Conservation (phyloP, 2,797 vertebrate genomes). For the Melanotaenia boesemani region DNA sequence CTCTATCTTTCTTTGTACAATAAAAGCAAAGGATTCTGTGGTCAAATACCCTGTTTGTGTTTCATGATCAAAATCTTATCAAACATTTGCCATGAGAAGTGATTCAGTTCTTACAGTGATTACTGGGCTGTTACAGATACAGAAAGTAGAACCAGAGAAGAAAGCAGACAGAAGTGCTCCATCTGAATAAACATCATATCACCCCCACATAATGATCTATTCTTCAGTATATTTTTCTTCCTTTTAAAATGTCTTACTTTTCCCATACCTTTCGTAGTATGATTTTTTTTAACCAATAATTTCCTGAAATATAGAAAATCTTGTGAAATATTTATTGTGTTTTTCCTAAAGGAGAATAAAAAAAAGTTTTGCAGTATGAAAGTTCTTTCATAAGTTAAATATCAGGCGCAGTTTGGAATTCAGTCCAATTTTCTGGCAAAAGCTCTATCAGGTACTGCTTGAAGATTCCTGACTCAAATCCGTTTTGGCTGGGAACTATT, state of each 20-base stretch:
- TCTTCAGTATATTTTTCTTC: background rate
- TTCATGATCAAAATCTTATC: background rate
- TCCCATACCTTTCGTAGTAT: background rate
- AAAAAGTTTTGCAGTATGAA: background rate
- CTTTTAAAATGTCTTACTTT: background rate
- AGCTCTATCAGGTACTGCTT: constrained; percentile 74
- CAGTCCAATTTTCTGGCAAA: constrained; percentile 63
- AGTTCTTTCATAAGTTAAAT: constrained; percentile 51
- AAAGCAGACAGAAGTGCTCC: background rate
- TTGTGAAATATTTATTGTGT: constrained; percentile 6
- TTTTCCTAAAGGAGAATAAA: constrained; percentile 34
- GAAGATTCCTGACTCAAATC: constrained; percentile 70
- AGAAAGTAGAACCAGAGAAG: background rate
- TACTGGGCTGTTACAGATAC: background rate
- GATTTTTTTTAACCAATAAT: background rate
- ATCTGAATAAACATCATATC: background rate
- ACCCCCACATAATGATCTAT: background rate
- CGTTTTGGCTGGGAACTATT: constrained; percentile 78
- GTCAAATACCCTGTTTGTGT: background rate
- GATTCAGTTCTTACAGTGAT: background rate
- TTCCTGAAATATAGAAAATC: constrained; percentile 23
- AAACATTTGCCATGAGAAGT: background rate
- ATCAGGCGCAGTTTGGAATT: constrained; percentile 55
- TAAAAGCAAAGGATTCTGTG: background rate
- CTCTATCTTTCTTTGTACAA: background rate